Base-by-base conservation (phyloP, 2,113 vertebrate species). In the Syrrhaptes paradoxus region DNA sequence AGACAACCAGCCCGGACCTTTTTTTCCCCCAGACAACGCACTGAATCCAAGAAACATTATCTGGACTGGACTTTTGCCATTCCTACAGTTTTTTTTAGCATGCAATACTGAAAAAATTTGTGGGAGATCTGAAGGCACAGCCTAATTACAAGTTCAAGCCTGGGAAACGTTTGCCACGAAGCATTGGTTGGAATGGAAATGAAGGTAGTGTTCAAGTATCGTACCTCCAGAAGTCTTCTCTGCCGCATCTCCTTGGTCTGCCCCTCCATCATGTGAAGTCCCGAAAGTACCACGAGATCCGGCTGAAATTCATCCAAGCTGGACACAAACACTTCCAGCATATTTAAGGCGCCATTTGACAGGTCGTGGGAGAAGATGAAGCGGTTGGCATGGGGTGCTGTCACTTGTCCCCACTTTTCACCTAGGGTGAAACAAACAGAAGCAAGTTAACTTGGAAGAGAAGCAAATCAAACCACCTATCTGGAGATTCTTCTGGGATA, bases 251-350 rank as follows among this genome's bases (percentile, higher is more conserved):
- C 98, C 57, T 97, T 97, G 95, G 98, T 99, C 95, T 99, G 98
- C 54, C 99, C 99, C 92, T 99, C 99, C 99, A 99, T 99, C 99
- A 99, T 99, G 97, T 99, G 99, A 55, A 99, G 97, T 28, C 99
- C 99, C 2, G 99, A 99, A 71, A 99, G 98, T 34, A 99, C 99
- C 80, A 99, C 99, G 54, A 99, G 97, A 32, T 99, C 99, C 1
- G 99, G 99, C 94, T 98, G 98, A 88, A 99, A 99, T 80, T 99
- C 99, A 43, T 99, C 99, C 97, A 99, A 94, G 94, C 99, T 99
- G 52, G 98, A 98, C 95, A 99, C 98, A 46, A 99, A 99, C 24
- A 98, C 98, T 97, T 99, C 99, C 97, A 99, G 97, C 49, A 97
- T 98, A 65, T 98, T 99, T 98, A 99, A 99, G 96, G 97, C 98